These are phyloP conservation scores for Drosophila leonis DNA, from an alignment of 2,888 invertebrate genomes.

Conservation along the genomic window DNA sequence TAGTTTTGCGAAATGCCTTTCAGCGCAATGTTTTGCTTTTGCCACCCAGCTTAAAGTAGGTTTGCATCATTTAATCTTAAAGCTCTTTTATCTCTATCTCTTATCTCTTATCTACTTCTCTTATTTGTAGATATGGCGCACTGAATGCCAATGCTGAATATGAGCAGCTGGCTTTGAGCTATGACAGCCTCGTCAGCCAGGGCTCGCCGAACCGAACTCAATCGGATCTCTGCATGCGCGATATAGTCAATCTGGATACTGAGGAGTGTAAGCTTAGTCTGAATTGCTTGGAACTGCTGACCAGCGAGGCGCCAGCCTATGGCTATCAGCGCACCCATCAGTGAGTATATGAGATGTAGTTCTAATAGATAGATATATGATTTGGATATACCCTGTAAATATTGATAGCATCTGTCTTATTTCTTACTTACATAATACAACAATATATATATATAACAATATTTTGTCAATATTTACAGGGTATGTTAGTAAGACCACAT, in stretches of 20 bases:
- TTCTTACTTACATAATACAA: too few species aligned
- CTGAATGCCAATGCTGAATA: conserved; percentile 77
- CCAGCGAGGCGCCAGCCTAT: conserved; percentile 69
- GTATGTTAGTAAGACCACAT: too few species aligned
- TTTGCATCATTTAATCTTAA: not conserved
- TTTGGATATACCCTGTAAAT: not conserved
- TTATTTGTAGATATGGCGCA: conserved; percentile 52
- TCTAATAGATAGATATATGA: not conserved
- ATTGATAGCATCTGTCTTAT: not conserved
- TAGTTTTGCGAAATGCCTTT: conserved; percentile 74
- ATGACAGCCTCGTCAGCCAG: conserved; percentile 57
- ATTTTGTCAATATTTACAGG: not conserved
- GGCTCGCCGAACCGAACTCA: conserved; percentile 69
- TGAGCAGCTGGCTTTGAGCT: conserved; percentile 63
- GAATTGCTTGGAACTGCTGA: conserved; percentile 73
- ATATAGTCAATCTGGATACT: conserved; percentile 58
- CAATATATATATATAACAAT: too few species aligned
- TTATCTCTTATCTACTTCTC: not conserved
- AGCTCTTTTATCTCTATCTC: not conserved
- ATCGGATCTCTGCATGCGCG: conserved; percentile 73
- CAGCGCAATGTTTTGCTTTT: conserved; percentile 70
- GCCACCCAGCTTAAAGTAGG: conserved; percentile 58
- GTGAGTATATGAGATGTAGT: conserved; percentile 57
- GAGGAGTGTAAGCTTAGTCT: conserved; percentile 61
- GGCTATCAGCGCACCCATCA: conserved; percentile 84